Evolutionary conservation across 1,140 invertebrate species (phyloP).

Genomic region (Fragariocoptes setiger): DNA sequence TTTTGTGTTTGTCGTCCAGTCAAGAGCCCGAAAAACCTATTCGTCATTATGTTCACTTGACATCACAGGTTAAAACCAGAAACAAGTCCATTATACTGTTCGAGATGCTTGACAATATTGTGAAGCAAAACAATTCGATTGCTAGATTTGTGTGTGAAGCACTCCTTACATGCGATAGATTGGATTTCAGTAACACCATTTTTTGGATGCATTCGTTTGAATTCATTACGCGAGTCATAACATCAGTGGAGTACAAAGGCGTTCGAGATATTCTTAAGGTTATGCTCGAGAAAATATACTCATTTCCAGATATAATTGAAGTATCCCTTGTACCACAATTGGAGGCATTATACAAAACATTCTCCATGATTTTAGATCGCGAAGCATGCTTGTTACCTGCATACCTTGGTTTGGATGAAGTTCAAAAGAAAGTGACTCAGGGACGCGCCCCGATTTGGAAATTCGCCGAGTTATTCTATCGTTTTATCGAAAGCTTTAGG

Average conservation of each 20-base stretch:
- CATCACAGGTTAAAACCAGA: slow-evolving; percentile 32
- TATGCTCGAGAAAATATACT: slow-evolving; percentile 47
- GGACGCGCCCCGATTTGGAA: slow-evolving; percentile 56
- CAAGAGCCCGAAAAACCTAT: slow-evolving; percentile 37
- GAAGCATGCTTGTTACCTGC: slow-evolving; percentile 64
- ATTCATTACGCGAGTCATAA: slow-evolving; percentile 48
- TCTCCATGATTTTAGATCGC: slow-evolving; percentile 59
- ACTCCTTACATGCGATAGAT: slow-evolving; percentile 40
- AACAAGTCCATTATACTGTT: slow-evolving; percentile 35
- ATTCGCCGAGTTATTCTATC: slow-evolving; percentile 44
- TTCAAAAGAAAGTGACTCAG: slow-evolving; percentile 29
- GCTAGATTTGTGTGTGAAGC: slow-evolving; percentile 47
- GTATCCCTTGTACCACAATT: slow-evolving; percentile 43
- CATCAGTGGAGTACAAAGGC: slow-evolving; percentile 64
- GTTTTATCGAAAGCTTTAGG: slow-evolving; percentile 66
- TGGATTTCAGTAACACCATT: slow-evolving; percentile 35
- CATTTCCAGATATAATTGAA: slow-evolving; percentile 36
- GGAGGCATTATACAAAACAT: slow-evolving; percentile 36
- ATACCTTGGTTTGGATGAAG: slow-evolving; percentile 77
- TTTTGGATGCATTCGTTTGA: slow-evolving; percentile 58
- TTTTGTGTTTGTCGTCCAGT: slow-evolving; percentile 3
- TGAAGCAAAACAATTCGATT: slow-evolving; percentile 10
- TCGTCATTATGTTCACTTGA: slow-evolving; percentile 30
- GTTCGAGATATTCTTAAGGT: slow-evolving; percentile 19
- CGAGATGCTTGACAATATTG: slow-evolving; percentile 27